Conservation (phyloP, 2,797 vertebrate species). For the Menidia menidia region DNA sequence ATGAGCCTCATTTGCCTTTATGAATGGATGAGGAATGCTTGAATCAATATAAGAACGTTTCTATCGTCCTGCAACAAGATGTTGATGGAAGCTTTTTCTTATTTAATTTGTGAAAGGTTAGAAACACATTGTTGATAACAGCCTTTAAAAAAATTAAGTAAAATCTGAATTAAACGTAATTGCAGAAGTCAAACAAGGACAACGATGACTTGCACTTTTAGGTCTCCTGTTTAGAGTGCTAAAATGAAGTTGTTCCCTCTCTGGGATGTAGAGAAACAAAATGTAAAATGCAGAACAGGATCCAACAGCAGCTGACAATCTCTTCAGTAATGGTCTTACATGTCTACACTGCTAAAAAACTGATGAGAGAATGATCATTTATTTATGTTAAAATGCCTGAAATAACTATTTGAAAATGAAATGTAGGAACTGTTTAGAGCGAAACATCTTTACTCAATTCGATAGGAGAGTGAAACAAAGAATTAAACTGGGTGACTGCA, state of each 20-base stretch:
- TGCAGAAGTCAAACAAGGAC: not conserved
- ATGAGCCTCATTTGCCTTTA: not conserved
- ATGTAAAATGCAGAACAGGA: conserved; percentile 14
- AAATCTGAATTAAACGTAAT: conserved; percentile 6
- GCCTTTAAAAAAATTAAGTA: not conserved
- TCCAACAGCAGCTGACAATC: conserved; percentile 24
- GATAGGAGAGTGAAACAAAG: conserved; percentile 32
- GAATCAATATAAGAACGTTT: conserved; percentile 26
- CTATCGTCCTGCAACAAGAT: conserved; percentile 33
- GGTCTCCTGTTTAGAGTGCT: not conserved
- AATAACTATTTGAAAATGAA: conserved; percentile 33
- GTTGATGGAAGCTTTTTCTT: conserved; percentile 29
- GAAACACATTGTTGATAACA: conserved; percentile 32
- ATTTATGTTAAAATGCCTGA: conserved; percentile 61
- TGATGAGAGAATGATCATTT: conserved; percentile 41
- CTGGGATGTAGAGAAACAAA: not conserved
- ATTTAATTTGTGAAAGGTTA: conserved; percentile 35
- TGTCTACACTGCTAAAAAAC: conserved; percentile 57
- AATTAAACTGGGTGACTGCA: conserved; percentile 24
- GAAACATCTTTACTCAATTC: conserved; percentile 22
- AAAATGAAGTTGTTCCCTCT: conserved; percentile 10
- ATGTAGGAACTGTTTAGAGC: conserved; percentile 41
- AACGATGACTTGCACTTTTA: too few species aligned
- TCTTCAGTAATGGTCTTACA: not conserved
- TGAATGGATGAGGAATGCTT: conserved; percentile 7